Evolutionary conservation across 1,140 invertebrate species (phyloP), one percentile per base, ranked within the genome.

Genomic region (Schlechtendalia chinensis): DNA sequence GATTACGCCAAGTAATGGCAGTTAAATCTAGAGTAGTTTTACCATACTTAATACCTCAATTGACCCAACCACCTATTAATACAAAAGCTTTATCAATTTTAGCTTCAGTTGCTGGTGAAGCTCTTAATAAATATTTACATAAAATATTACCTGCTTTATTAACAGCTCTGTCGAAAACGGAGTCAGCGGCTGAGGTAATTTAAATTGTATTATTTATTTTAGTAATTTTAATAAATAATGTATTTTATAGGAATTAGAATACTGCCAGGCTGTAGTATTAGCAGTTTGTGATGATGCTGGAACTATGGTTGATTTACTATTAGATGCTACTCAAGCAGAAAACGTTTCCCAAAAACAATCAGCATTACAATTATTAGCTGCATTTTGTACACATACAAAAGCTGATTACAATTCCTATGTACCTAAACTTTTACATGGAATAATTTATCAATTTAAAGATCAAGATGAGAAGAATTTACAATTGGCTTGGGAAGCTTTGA

Each of bases 11-110:
- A 90, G 94, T 98, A 8, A 98, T 99, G 94, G 92, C 94, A 17
- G 95, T 98, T 56, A 98, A 98, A 88, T 96, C 96, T 12, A 89
- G 94, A 82, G 96, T 96, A 0, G 96, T 99, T 45, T 86, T 99
- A 81, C 97, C 97, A 4, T 98, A 98, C 86, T 88, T 99, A 63
- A 93, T 99, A 65, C 97, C 97, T 19, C 96, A 98, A 87, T 87
- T 98, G 82, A 98, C 94, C 5, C 90, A 91, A 29, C 90, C 92
- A 22, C 92, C 91, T 67, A 93, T 95, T 11, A 98, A 98, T 87
- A 97, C 95, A 4, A 94, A 95, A 87, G 96, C 96, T 6, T 86
- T 98, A 22, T 95, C 96, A 6, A 93, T 96, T 83, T 87, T 98
- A 69, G 94, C 96, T 6, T 94, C 95, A 29, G 96, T 97, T 10